Evolutionary conservation across 2,888 invertebrate genomes (phyloP).

Genomic region (Abscondita cerata): DNA sequence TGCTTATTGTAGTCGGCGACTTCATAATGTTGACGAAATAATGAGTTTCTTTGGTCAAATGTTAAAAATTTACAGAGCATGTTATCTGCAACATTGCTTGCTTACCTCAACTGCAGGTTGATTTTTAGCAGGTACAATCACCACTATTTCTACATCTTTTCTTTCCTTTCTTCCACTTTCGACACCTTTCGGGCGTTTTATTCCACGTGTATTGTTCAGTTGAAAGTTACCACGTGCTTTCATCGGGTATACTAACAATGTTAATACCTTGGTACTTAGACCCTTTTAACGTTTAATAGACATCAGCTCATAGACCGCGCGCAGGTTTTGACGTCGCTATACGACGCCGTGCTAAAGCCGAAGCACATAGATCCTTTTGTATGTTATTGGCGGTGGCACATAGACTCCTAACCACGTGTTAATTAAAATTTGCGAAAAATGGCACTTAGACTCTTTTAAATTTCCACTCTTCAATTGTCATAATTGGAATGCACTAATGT

Average conservation of each 20-base stretch:
- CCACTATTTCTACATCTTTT: conserved; percentile 13
- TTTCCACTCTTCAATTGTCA: conserved; percentile 15
- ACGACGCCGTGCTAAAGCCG: not conserved
- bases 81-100: conserved; percentile 17
- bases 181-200: conserved; percentile 17
- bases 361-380: conserved; percentile 6
- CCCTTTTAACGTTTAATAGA: conserved; percentile 15
- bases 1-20: conserved; percentile 3
- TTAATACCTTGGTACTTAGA: conserved; percentile 18
- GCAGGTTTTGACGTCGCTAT: not conserved
- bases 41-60: conserved; percentile 12
- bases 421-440: conserved; percentile 8
- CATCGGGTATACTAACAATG: conserved; percentile 8
- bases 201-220: conserved; percentile 16
- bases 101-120: conserved; percentile 16
- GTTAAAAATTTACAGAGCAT: conserved; percentile 14
- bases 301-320: conserved; percentile 12
- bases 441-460: conserved; percentile 19
- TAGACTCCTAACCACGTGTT: conserved; percentile 1
- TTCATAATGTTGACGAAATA: conserved; percentile 12
- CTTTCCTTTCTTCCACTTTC: conserved; percentile 27
- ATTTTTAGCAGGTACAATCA: conserved; percentile 26
- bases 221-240: conserved; percentile 15
- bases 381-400: not conserved
- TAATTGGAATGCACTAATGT: too few species aligned